Conservation (phyloP, 2,888 invertebrate species). For the Apodemia hepburni region DNA sequence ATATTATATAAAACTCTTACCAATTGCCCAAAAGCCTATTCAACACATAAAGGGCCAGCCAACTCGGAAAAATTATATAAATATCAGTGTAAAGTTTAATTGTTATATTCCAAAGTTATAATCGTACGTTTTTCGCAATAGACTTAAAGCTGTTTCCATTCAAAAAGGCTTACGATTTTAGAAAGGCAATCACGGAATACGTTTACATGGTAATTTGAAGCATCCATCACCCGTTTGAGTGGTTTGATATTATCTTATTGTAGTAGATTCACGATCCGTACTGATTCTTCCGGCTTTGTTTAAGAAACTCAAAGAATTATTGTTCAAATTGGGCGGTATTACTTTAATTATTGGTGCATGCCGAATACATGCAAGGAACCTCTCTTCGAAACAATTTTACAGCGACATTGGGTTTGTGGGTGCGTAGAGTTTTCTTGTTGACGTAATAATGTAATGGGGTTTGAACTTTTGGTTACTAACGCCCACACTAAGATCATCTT, state of each 20-base stretch:
- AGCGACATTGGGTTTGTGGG: too few species aligned
- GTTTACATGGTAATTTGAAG: constrained; percentile 17
- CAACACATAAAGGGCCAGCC: too few species aligned
- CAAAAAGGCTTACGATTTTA: constrained; percentile 16
- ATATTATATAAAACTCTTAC: too few species aligned
- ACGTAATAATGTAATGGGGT: too few species aligned
- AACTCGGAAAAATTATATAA: too few species aligned
- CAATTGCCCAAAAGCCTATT: too few species aligned
- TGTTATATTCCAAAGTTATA: background rate
- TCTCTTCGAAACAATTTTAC: too few species aligned
- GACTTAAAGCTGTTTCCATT: background rate
- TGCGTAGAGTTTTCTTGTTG: too few species aligned
- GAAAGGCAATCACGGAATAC: constrained; percentile 18
- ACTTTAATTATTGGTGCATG: constrained; percentile 1
- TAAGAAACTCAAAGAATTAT: background rate
- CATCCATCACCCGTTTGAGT: constrained; percentile 16
- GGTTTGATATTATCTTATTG: constrained; percentile 2
- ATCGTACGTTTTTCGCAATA: background rate
- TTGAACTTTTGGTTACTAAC: too few species aligned
- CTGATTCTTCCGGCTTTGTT: constrained; percentile 13
- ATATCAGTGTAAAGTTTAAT: too few species aligned
- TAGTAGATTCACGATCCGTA: background rate
- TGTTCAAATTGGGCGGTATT: background rate
- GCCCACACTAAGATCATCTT: too few species aligned
- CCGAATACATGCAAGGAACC: background rate